Percentiles rank a stretch among this genome's conserved stretches.
Evolutionary conservation across 2,113 vertebrate species (phyloP).

Genomic region (Pantherophis guttatus): DNA sequence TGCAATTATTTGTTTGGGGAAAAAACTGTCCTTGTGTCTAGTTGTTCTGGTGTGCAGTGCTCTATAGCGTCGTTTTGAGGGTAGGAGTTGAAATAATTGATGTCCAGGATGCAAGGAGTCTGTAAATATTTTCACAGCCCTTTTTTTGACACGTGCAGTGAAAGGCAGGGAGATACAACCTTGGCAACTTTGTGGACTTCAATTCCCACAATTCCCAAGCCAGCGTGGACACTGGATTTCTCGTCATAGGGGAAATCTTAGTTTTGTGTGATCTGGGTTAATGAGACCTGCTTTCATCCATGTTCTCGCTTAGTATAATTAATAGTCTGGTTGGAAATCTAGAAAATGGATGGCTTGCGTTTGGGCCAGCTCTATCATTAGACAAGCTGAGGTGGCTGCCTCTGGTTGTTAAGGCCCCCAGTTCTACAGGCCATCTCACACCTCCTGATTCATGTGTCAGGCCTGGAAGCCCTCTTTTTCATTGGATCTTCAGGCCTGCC

Average conservation of each 20-base stretch:
- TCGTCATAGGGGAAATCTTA: not conserved
- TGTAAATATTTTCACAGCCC: no score
- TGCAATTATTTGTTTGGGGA: no score
- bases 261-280: not conserved
- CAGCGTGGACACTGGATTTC: not conserved
- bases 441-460: not conserved
- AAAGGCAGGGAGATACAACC: no score
- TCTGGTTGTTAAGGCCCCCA: not conserved
- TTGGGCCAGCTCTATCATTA: not conserved
- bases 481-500: no score
- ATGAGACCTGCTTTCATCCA: not conserved
- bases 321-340: not conserved
- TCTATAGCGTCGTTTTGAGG: no score
- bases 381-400: not conserved
- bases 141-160: not conserved
- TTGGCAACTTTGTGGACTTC: not conserved
- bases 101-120: no score
- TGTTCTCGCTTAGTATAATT: not conserved
- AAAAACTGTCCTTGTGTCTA: no score
- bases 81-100: no score
- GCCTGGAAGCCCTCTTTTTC: no score
- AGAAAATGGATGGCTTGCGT: no score
- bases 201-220: not conserved
- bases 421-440: not conserved
- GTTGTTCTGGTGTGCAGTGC: no score